Base-by-base conservation (phyloP, 1,140 invertebrate species). In the Calycopis cecrops region DNA sequence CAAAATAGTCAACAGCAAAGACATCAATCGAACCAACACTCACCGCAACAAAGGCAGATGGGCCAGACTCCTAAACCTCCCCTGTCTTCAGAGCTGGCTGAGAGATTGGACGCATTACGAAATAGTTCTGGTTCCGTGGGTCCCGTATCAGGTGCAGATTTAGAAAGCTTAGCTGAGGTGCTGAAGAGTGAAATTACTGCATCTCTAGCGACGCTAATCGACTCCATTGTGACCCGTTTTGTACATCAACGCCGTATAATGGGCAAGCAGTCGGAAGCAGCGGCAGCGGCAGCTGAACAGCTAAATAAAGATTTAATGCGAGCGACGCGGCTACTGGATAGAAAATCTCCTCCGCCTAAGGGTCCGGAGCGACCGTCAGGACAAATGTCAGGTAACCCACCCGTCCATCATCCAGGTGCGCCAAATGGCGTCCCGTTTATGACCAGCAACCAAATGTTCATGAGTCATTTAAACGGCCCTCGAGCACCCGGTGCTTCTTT, bases 111-210 rank as follows among this genome's bases (percentile, higher is more conserved):
- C 55, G 90, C 92, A 74, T 85, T 93, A 74, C 88, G 92, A 57
- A 90, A 87, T 66, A 91, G 89, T 63, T 89, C 90, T 16, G 89
- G 84, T 61, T 91, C 91, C 10, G 82, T 85, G 48, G 90, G 90
- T 53, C 88, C 92, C 33, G 90, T 93, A 60, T 92, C 91, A 0
- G 92, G 91, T 18, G 89, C 92, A 11, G 96, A 97, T 73, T 88
- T 97, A 1, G 95, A 98, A 83, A 93, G 94, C 48, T 88, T 98
- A 42, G 95, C 95, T 6, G 96, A 98, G 66, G 92, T 94, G 44
- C 90, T 98, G 1, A 98, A 98, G 87, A 92, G 92, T 35, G 96
- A 98, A 89, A 94, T 98, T 56, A 94, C 93, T 11, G 92, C 95
- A 52, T 96, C 94, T 4, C 78, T 97, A 42, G 91, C 93, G 4